Conservation (phyloP, 1,140 invertebrate species). For the Parasteatoda tepidariorum region DNA sequence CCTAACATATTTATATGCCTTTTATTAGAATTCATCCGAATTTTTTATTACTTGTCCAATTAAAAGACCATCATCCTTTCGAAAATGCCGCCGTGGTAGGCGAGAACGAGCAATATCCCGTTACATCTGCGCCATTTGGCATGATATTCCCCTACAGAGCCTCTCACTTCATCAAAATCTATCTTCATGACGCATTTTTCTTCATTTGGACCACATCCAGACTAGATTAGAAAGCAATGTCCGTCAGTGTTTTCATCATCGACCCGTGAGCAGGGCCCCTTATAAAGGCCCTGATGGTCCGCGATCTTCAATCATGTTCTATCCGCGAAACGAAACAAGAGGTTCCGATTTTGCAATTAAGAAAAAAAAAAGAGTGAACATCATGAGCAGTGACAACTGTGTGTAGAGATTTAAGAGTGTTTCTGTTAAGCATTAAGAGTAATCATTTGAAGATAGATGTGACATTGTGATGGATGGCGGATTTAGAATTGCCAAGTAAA, state of each 20-base stretch:
- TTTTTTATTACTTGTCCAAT: not conserved
- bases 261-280: not conserved
- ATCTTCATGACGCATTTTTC: conserved; percentile 21
- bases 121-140: not conserved
- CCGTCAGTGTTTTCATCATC: not conserved
- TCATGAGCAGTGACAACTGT: not conserved
- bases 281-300: not conserved
- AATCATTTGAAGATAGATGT: no score
- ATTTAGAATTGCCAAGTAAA: no score
- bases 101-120: not conserved
- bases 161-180: conserved; percentile 35
- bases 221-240: not conserved
- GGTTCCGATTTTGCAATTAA: not conserved
- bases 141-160: not conserved
- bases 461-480: no score
- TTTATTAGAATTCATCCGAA: no score
- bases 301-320: conserved; percentile 34
- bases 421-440: no score
- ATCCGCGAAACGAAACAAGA: not conserved
- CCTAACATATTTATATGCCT: no score
- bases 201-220: conserved; percentile 14
- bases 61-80: not conserved
- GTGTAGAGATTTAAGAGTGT: no score
- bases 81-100: no score
- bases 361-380: not conserved